A percentile compares a stretch with the other conserved stretches of the same genome.
Evolutionary conservation across 1,140 invertebrate genomes (phyloP).

Genomic region (Drosophila nigrodunni): DNA sequence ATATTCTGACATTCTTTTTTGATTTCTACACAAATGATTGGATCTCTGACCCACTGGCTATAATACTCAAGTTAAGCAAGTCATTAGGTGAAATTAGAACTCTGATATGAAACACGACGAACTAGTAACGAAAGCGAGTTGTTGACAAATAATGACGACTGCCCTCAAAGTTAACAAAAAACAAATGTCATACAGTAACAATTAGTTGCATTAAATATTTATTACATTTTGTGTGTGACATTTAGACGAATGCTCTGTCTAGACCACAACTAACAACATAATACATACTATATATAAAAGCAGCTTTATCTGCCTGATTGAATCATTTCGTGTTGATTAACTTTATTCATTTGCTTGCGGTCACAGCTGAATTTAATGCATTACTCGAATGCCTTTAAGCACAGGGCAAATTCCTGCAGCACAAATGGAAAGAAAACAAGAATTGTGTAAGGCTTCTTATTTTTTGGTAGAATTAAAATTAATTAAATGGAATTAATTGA

Average conservation of each 20-base stretch:
- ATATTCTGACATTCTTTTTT: neutral
- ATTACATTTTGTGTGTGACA: constrained; percentile 33
- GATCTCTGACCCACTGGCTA: constrained; percentile 1
- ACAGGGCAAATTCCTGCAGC: constrained; percentile 3
- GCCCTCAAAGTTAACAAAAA: neutral
- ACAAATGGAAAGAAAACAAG: neutral
- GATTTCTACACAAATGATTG: constrained; percentile 8
- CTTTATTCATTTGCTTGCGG: constrained; percentile 45
- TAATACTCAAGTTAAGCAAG: neutral
- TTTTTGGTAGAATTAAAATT: constrained; percentile 4
- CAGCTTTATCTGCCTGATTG: constrained; percentile 25
- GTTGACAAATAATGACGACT: neutral
- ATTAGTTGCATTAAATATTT: constrained; percentile 61
- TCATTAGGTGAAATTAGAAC: constrained; percentile 29
- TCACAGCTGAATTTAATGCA: neutral
- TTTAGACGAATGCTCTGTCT: constrained; percentile 32
- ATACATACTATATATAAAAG: no score
- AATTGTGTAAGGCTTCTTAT: neutral
- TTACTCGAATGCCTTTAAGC: neutral
- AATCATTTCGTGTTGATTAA: constrained; percentile 58
- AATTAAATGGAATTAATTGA: neutral
- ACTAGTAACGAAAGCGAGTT: no score
- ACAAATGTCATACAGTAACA: constrained; percentile 21
- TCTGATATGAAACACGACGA: no score
- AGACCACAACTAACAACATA: constrained; percentile 3